A percentile compares a stretch with the other conserved stretches of the same genome.
phyloP scores from a whole-genome alignment of 1,140 invertebrate species.

The Cydia amplana region DNA sequence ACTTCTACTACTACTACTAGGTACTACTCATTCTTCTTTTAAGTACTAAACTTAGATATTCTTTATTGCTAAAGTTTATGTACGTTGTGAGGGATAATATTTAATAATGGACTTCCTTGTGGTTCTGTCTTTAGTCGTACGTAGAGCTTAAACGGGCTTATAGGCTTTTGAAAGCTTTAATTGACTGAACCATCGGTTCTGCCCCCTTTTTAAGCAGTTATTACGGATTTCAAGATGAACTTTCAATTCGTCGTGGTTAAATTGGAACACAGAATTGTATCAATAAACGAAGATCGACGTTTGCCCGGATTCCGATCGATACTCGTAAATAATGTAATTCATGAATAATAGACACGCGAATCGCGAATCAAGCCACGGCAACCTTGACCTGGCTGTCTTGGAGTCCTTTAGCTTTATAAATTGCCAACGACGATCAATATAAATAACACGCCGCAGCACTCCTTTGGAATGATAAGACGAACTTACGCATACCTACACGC shows the following conservation, averaged over 20 bases:
- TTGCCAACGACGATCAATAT: background rate
- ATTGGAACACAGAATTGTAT: background rate
- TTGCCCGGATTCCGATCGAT: slow-evolving; percentile 1
- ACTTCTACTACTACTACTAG: no score
- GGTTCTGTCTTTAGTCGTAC: no score
- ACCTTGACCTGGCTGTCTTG: slow-evolving; percentile 42
- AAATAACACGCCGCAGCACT: background rate
- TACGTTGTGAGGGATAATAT: no score
- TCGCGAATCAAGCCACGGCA: slow-evolving; percentile 37
- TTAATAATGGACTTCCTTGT: no score
- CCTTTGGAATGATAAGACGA: background rate
- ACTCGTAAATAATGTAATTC: slow-evolving; percentile 37
- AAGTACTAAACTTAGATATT: no score
- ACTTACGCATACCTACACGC: background rate
- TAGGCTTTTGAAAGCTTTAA: no score
- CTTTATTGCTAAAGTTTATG: no score
- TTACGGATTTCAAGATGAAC: no score
- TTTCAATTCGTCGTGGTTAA: background rate
- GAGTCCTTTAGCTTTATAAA: slow-evolving; percentile 18
- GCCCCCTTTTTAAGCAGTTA: no score
- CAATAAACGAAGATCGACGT: background rate
- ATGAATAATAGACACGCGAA: slow-evolving; percentile 42
- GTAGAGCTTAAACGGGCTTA: no score
- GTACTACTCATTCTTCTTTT: no score
- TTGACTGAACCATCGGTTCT: no score